phyloP scores from a whole-genome alignment of 2,113 vertebrate species.

The Heterochromis multidens region DNA sequence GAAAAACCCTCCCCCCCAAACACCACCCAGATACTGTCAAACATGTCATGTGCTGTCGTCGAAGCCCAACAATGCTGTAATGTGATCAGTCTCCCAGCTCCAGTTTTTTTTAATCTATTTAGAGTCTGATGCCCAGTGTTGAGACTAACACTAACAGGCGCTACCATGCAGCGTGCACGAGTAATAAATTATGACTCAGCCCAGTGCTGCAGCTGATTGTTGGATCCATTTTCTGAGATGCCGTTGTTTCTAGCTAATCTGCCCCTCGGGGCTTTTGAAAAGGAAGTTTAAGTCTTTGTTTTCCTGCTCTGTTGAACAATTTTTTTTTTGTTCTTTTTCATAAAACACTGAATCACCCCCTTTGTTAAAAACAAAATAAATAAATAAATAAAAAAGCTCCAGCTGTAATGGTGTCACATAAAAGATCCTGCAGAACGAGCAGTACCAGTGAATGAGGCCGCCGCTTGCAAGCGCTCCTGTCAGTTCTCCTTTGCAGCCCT shows the following conservation, averaged over 20 bases:
- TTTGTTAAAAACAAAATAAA: background rate
- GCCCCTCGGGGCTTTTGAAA: slow-evolving; percentile 30
- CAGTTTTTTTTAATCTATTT: slow-evolving; percentile 2
- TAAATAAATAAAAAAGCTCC: background rate
- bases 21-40: slow-evolving; percentile 12
- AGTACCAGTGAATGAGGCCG: background rate
- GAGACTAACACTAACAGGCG: slow-evolving; percentile 15
- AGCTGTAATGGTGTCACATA: slow-evolving; percentile 38
- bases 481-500: slow-evolving; percentile 20
- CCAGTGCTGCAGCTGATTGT: slow-evolving; percentile 2
- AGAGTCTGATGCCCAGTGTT: slow-evolving; percentile 15
- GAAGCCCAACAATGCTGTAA: slow-evolving; percentile 18
- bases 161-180: background rate
- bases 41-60: slow-evolving; percentile 9
- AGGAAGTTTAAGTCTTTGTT: slow-evolving; percentile 41
- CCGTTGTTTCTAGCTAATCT: slow-evolving; percentile 43
- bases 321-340: slow-evolving; percentile 33
- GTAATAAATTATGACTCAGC: slow-evolving; percentile 30
- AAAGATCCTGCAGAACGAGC: slow-evolving; percentile 21
- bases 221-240: slow-evolving; percentile 38
- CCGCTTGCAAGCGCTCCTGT: background rate
- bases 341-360: slow-evolving; percentile 12
- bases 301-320: slow-evolving; percentile 16
- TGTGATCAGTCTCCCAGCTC: slow-evolving; percentile 13
- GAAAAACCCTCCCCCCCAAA: background rate